Percentiles rank a stretch among this genome's conserved stretches.
These are phyloP conservation scores for Torymus auratus DNA, from an alignment of 2,888 invertebrate genomes.

Conservation along the genomic window DNA sequence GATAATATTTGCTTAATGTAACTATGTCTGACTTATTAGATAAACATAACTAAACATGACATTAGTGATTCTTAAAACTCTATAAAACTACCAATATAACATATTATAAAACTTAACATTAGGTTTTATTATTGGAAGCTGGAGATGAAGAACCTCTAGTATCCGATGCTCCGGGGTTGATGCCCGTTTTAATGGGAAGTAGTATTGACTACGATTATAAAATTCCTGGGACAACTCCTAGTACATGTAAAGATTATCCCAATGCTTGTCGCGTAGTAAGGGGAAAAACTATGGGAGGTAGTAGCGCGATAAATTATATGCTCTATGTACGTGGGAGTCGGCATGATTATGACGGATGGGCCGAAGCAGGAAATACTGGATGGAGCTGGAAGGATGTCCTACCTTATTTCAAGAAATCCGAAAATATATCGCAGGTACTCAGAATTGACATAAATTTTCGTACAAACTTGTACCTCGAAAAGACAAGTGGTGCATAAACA, in stretches of 20 bases:
- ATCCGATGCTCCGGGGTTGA: constrained; percentile 86
- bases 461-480: neutral
- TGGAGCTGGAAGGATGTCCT: constrained; percentile 40
- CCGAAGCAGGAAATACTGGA: constrained; percentile 6
- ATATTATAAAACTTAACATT: too few relatives aligned
- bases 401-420: constrained; percentile 45
- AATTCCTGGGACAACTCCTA: constrained; percentile 79
- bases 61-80: too few relatives aligned
- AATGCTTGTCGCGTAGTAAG: neutral
- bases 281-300: constrained; percentile 41
- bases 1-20: too few relatives aligned
- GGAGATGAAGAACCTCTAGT: constrained; percentile 87
- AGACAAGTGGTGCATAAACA: too few relatives aligned
- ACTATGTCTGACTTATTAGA: too few relatives aligned
- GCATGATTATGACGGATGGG: constrained; percentile 37
- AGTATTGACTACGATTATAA: constrained; percentile 82
- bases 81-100: too few relatives aligned
- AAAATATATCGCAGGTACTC: constrained; percentile 8
- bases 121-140: constrained; percentile 85
- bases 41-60: too few relatives aligned
- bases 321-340: constrained; percentile 28
- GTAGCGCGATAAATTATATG: constrained; percentile 30
- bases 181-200: constrained; percentile 82
- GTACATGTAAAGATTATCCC: constrained; percentile 78
- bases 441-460: neutral